Conservation (phyloP, 2,113 vertebrate genomes). For the Percina caprodes region DNA sequence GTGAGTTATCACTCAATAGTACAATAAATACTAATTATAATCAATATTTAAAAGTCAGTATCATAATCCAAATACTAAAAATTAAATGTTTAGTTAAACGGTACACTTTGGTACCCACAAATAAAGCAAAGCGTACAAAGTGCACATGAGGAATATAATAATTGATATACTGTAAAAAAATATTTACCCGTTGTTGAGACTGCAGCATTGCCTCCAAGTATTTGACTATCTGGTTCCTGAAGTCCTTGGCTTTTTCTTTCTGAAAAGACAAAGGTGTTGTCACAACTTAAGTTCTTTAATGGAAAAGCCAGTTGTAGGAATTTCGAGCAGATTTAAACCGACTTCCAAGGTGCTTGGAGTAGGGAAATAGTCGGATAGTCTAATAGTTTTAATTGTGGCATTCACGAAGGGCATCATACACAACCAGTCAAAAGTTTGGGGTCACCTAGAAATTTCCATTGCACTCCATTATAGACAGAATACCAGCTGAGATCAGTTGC, state of each 20-base stretch:
- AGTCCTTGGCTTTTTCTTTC: slow-evolving; percentile 97
- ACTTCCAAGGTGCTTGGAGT: not conserved
- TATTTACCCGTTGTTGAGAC: slow-evolving; percentile 93
- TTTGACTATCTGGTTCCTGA: slow-evolving; percentile 92
- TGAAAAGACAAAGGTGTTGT: slow-evolving; percentile 67
- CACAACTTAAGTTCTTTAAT: slow-evolving; percentile 1
- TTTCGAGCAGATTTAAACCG: not conserved
- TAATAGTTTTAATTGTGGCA: not conserved
- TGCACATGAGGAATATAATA: not conserved
- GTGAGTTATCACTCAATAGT: not conserved
- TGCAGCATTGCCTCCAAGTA: slow-evolving; percentile 93
- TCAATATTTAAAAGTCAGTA: not conserved
- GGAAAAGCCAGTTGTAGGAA: not conserved
- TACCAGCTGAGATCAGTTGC: too few species aligned
- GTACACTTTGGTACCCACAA: not conserved
- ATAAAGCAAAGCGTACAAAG: not conserved
- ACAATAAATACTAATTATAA: not conserved
- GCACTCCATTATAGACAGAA: too few species aligned
- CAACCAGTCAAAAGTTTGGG: too few species aligned
- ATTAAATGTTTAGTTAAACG: not conserved
- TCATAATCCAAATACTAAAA: not conserved
- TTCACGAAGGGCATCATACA: not conserved
- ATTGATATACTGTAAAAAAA: slow-evolving; percentile 2
- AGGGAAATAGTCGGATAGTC: not conserved
- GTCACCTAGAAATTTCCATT: too few species aligned